Base-by-base conservation (phyloP, 2,797 vertebrate species). In the Falco cherrug region DNA sequence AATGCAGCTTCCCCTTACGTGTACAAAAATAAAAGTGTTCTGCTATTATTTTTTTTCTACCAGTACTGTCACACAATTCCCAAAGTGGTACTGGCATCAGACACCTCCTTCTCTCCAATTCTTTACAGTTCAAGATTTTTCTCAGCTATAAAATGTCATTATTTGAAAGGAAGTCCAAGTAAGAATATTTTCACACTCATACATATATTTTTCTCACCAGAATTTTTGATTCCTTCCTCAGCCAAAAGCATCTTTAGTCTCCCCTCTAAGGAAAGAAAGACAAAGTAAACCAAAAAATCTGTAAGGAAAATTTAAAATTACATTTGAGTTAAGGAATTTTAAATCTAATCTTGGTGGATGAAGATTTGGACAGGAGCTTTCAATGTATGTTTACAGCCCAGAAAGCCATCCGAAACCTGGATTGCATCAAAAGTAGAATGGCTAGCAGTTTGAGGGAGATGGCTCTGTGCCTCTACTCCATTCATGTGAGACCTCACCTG, bases 381-480 rank as follows among this genome's bases (percentile, higher is more conserved):
- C 8, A 59, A 13, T 7, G 4, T 39, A 31, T 3, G 6, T 8
- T 37, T 16, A 15, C 28, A 71, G 21, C 37, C 43, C 24, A 57
- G n/a, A 83, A 35, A 53, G 6, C 11, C 6, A 37, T 15, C 1
- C 1, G 0, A 18, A 13, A 19, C 17, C 24, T 47, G 21, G 22
- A 24, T 26, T 68, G 26, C 16, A 59, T 28, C 53, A 31, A 39
- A 70, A 54, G 16, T 16, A 79, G 15, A 0, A 0, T 25, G 25
- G 3, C 4, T 31, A 79, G 16, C 8, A 89, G 31, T 47, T 29
- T 0, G 0, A 73, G 21, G 21, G 45, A 65, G 5, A 21, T 19
- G 26, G 65, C 51, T 60, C 26, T 69, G 0, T 0, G 5, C 6
- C 22, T 73, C 22, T 50, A 1, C 7, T 84, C 35, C 16, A 2